These are phyloP conservation scores for Drosophila jambulina DNA, from an alignment of 1,140 invertebrate species.

Conservation along the genomic window DNA sequence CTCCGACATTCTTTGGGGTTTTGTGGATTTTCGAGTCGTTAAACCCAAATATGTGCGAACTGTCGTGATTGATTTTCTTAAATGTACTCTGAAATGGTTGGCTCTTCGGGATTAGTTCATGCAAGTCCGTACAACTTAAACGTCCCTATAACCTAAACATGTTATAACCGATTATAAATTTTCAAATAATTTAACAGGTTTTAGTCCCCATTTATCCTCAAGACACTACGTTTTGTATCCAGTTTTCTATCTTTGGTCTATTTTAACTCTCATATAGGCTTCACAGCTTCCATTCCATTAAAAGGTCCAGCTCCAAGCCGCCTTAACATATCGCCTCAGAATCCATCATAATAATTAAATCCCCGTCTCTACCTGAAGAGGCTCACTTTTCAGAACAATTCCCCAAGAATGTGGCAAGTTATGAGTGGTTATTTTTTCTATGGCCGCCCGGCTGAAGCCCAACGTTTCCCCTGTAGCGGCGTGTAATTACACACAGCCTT, in stretches of 20 bases:
- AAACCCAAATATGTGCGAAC: not conserved
- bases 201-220: not conserved
- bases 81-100: not conserved
- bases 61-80: slow-evolving; percentile 3
- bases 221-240: not conserved
- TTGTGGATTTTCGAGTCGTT: slow-evolving; percentile 25
- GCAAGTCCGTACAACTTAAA: not conserved
- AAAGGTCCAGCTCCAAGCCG: not conserved
- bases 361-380: not conserved
- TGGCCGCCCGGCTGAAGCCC: not conserved
- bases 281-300: no score
- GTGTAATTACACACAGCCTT: slow-evolving; percentile 57
- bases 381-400: not conserved
- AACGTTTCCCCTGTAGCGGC: slow-evolving; percentile 9
- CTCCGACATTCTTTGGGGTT: slow-evolving; percentile 30
- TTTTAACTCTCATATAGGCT: not conserved
- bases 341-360: not conserved
- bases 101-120: not conserved
- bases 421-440: slow-evolving; percentile 7
- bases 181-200: no score
- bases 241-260: not conserved
- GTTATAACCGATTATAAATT: no score
- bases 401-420: not conserved
- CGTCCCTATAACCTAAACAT: no score
- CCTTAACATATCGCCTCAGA: not conserved